Conservation (phyloP, 2,113 vertebrate species). For the Pygathrix nemaeus region DNA sequence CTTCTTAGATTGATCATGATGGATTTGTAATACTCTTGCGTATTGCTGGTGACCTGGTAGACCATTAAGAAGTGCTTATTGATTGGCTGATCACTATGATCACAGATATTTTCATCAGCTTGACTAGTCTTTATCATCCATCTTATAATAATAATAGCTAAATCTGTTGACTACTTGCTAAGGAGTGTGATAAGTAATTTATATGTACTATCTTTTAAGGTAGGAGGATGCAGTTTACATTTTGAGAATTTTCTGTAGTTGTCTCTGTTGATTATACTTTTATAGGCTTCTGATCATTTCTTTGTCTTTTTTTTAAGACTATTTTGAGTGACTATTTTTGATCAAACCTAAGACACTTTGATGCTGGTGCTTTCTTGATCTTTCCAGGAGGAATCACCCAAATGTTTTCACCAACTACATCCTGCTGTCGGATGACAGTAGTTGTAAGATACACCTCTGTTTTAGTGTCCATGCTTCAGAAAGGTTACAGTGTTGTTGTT, state of each 20-base stretch:
- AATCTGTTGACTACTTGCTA: neutral
- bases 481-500: neutral
- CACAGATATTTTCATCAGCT: neutral
- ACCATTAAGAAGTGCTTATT: neutral
- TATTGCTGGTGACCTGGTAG: neutral
- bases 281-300: neutral
- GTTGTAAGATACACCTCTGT: neutral
- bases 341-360: neutral
- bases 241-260: slow-evolving; percentile 31
- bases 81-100: neutral
- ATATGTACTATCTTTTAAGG: neutral
- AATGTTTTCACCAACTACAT: neutral
- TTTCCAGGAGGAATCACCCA: neutral
- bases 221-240: neutral
- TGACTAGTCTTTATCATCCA: neutral
- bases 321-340: slow-evolving; percentile 6
- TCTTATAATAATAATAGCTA: neutral
- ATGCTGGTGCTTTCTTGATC: neutral
- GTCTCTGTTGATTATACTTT: neutral
- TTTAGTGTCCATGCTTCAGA: neutral
- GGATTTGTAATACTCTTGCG: neutral
- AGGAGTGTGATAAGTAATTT: neutral
- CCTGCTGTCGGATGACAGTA: neutral
- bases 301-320: slow-evolving; percentile 13
- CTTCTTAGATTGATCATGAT: neutral